A percentile compares a stretch with the other conserved stretches of the same genome.
Conservation (phyloP, 2,888 invertebrate genomes). For the Limnephilus auricula region DNA sequence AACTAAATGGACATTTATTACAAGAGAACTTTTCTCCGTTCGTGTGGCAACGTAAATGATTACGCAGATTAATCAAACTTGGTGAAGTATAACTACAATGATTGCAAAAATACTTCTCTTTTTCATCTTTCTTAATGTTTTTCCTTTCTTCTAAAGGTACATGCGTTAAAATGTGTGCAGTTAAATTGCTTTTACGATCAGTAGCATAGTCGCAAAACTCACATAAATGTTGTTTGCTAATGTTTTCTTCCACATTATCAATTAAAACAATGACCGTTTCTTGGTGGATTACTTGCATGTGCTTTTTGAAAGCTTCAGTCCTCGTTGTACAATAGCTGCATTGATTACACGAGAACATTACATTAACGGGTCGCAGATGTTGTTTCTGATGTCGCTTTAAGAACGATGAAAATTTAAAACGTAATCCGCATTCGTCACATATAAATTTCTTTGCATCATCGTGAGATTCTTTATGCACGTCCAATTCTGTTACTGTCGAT, state of each 20-base stretch:
- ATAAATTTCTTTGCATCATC: background rate
- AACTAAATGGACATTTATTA: background rate
- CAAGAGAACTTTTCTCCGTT: background rate
- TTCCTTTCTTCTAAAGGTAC: background rate
- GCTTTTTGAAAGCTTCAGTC: background rate
- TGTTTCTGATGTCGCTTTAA: conserved; percentile 25
- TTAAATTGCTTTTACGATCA: background rate
- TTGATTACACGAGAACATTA: conserved; percentile 12
- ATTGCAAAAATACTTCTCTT: conserved; percentile 13
- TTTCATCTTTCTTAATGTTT: background rate
- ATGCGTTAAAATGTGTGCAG: background rate
- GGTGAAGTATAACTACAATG: background rate
- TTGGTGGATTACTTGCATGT: conserved; percentile 4
- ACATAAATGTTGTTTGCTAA: background rate
- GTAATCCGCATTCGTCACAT: conserved; percentile 25
- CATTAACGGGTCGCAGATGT: background rate
- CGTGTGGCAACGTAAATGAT: conserved; percentile 12
- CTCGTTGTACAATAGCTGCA: conserved; percentile 12
- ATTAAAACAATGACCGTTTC: background rate
- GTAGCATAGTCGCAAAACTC: background rate
- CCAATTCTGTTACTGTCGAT: conserved; percentile 8
- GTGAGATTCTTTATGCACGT: conserved; percentile 15
- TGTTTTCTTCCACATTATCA: background rate
- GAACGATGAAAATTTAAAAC: background rate
- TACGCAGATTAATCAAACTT: background rate